phyloP scores from a whole-genome alignment of 2,797 vertebrate species.

The Menidia menidia region DNA sequence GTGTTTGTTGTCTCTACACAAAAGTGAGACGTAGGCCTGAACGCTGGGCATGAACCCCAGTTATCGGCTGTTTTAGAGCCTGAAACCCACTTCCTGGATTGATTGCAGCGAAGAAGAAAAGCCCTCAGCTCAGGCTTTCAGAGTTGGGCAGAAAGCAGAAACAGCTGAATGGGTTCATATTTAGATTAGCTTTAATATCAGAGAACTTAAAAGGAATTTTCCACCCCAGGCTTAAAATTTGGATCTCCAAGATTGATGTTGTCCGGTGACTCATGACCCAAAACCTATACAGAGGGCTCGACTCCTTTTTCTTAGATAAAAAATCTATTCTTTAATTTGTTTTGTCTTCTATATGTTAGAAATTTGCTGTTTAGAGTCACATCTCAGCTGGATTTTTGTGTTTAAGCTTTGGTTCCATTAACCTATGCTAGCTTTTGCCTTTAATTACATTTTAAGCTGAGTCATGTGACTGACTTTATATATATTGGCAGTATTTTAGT shows the following conservation, averaged over 20 bases:
- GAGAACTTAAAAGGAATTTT: slow-evolving; percentile 16
- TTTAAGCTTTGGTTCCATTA: no score
- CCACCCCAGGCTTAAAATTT: not conserved
- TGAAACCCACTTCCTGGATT: slow-evolving; percentile 25
- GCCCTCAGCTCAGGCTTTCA: slow-evolving; percentile 16
- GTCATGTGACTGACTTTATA: no score
- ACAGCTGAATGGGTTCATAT: slow-evolving; percentile 29
- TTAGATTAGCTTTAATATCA: no score
- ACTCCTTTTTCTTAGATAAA: not conserved
- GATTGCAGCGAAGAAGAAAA: slow-evolving; percentile 17
- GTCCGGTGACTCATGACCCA: not conserved
- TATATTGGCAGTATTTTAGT: not conserved
- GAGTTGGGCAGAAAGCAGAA: not conserved
- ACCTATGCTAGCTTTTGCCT: no score
- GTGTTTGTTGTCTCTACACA: slow-evolving; percentile 1
- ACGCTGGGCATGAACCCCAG: slow-evolving; percentile 9
- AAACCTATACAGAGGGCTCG: not conserved
- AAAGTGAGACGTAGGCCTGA: slow-evolving; percentile 3
- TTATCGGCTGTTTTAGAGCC: slow-evolving; percentile 14
- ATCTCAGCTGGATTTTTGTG: no score
- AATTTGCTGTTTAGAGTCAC: no score
- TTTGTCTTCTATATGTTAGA: no score
- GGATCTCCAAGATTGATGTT: no score
- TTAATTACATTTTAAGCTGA: no score
- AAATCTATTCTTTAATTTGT: not conserved